phyloP scores from a whole-genome alignment of 2,113 vertebrate species.

The Laticauda laticaudata region DNA sequence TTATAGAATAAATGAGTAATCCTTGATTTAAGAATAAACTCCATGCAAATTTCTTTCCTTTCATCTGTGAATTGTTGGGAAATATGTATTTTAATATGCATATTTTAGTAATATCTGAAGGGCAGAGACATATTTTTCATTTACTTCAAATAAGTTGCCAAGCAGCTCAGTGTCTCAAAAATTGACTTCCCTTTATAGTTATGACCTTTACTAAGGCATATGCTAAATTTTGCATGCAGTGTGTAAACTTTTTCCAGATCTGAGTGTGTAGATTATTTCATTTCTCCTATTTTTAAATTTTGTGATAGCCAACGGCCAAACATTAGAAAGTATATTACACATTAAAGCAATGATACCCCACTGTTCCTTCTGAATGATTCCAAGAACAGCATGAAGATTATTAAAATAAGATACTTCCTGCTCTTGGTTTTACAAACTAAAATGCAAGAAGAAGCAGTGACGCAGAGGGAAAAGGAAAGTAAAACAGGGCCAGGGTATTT shows the following conservation, averaged over 20 bases:
- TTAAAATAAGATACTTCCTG: neutral
- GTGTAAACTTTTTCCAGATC: neutral
- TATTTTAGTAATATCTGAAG: neutral
- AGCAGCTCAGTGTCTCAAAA: neutral
- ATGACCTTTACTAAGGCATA: neutral
- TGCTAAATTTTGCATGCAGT: neutral
- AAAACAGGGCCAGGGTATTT: neutral
- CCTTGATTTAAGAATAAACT: neutral
- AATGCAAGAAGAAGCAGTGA: neutral
- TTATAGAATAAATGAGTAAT: neutral
- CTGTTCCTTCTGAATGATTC: neutral
- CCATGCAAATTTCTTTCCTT: neutral
- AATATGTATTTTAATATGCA: neutral
- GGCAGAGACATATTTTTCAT: neutral
- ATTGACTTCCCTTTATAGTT: neutral
- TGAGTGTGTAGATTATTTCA: neutral
- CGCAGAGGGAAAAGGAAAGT: neutral
- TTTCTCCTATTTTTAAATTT: neutral
- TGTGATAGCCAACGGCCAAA: neutral
- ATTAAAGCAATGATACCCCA: neutral
- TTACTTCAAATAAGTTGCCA: neutral
- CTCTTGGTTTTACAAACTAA: neutral
- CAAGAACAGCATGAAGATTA: neutral
- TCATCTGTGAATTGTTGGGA: neutral
- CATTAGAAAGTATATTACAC: neutral